These are phyloP conservation scores for Lasioglossum calceatum DNA, from an alignment of 2,888 invertebrate species.

Conservation along the genomic window DNA sequence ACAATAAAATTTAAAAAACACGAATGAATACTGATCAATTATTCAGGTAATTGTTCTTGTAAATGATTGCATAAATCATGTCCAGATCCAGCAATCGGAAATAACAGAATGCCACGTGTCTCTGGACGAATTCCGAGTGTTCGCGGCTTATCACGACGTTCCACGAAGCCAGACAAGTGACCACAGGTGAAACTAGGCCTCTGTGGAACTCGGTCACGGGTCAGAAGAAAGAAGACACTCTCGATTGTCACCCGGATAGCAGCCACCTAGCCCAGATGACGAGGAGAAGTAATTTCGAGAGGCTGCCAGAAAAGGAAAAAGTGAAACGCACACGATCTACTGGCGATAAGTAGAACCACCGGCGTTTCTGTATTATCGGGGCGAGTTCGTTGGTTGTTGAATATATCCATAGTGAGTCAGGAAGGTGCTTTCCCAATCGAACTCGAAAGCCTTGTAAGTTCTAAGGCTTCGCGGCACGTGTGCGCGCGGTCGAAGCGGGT, in stretches of 20 bases:
- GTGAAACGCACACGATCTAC: not conserved
- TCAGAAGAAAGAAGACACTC: slow-evolving; percentile 26
- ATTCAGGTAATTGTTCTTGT: too few species aligned
- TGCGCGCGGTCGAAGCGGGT: not conserved
- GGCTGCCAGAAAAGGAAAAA: not conserved
- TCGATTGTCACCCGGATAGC: not conserved
- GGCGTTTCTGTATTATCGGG: not conserved
- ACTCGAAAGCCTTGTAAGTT: slow-evolving; percentile 8
- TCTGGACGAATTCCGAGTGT: not conserved
- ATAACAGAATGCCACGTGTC: not conserved
- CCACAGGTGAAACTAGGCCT: slow-evolving; percentile 35
- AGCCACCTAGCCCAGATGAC: not conserved
- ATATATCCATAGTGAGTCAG: not conserved
- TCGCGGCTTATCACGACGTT: slow-evolving; percentile 29
- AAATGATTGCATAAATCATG: too few species aligned
- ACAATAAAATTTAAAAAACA: too few species aligned
- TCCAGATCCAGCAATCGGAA: not conserved
- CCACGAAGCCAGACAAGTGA: slow-evolving; percentile 43
- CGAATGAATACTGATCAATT: too few species aligned
- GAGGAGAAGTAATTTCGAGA: not conserved
- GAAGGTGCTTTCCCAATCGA: not conserved
- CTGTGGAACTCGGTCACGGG: slow-evolving; percentile 51
- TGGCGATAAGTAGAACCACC: not conserved
- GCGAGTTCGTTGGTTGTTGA: not conserved
- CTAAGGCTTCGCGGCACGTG: not conserved